Evolutionary conservation across 53 echinoderm and acorn worm genomes (phyloP).

Genomic region (Astropecten irregularis): DNA sequence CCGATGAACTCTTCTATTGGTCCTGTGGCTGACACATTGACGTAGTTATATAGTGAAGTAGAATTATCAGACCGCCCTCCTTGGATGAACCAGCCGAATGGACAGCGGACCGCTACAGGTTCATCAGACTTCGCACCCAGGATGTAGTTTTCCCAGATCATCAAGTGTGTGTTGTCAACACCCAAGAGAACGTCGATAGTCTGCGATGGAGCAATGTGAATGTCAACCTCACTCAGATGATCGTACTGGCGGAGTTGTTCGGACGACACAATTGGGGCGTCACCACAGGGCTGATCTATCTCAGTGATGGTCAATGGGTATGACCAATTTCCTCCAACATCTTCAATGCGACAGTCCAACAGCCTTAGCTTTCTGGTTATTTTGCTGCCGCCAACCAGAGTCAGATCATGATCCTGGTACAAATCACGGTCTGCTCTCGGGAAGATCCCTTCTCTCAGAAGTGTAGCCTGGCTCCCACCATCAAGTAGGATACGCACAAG

Average conservation of each 20-base stretch:
- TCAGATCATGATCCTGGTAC: conserved; percentile 75
- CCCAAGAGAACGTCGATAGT: conserved; percentile 78
- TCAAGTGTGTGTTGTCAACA: conserved; percentile 71
- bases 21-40: conserved; percentile 72
- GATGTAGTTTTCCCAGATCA: conserved; percentile 75
- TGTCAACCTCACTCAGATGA: conserved; percentile 56
- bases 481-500: conserved; percentile 70
- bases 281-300: conserved; percentile 71
- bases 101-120: conserved; percentile 68
- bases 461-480: conserved; percentile 75
- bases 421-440: conserved; percentile 45
- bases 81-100: conserved; percentile 80
- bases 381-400: conserved; percentile 66
- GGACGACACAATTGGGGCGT: conserved; percentile 49
- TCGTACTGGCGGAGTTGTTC: conserved; percentile 62
- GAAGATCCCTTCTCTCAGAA: conserved; percentile 70
- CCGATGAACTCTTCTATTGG: conserved; percentile 77
- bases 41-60: conserved; percentile 60
- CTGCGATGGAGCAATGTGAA: conserved; percentile 61
- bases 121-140: conserved; percentile 55
- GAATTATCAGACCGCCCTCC: conserved; percentile 60
- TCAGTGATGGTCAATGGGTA: conserved; percentile 69
- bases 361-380: conserved; percentile 68
- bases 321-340: conserved; percentile 70
- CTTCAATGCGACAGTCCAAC: conserved; percentile 65